A percentile compares a stretch with the other conserved stretches of the same genome.
Conservation (phyloP, 2,797 vertebrate species). For the Pteropus rufus region DNA sequence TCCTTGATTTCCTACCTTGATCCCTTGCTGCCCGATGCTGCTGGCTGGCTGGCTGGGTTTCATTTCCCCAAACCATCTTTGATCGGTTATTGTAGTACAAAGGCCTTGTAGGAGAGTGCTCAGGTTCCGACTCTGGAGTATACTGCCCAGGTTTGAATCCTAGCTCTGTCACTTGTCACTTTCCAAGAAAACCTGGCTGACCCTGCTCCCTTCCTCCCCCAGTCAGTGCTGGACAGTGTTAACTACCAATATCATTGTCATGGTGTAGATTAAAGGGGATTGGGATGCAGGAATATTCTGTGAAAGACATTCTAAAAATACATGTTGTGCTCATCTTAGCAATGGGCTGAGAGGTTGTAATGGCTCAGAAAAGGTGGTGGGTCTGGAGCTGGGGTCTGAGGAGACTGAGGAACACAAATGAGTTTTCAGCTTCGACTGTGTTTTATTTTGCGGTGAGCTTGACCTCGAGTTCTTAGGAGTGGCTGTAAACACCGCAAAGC, state of each 20-base stretch:
- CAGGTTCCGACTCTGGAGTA: background rate
- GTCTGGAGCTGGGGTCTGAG: background rate
- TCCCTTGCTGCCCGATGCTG: background rate
- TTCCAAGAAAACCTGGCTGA: background rate
- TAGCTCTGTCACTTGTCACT: background rate
- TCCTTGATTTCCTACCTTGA: background rate
- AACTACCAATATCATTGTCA: background rate
- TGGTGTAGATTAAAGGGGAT: background rate
- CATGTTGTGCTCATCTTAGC: background rate
- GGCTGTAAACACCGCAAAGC: background rate
- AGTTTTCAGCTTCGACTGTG: background rate
- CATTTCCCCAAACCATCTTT: background rate
- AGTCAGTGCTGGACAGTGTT: background rate
- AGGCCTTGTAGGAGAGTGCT: background rate
- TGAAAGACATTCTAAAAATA: background rate
- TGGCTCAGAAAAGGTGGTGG: too few species aligned
- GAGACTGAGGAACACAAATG: background rate
- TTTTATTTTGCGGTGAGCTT: background rate
- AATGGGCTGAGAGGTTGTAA: too few species aligned
- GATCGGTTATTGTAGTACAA: background rate
- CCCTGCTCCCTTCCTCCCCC: background rate
- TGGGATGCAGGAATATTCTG: background rate
- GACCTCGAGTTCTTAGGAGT: background rate
- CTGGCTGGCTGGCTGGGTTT: background rate
- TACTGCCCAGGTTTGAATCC: background rate